Evolutionary conservation across 1,140 invertebrate species (phyloP).

Genomic region (Pantala flavescens): DNA sequence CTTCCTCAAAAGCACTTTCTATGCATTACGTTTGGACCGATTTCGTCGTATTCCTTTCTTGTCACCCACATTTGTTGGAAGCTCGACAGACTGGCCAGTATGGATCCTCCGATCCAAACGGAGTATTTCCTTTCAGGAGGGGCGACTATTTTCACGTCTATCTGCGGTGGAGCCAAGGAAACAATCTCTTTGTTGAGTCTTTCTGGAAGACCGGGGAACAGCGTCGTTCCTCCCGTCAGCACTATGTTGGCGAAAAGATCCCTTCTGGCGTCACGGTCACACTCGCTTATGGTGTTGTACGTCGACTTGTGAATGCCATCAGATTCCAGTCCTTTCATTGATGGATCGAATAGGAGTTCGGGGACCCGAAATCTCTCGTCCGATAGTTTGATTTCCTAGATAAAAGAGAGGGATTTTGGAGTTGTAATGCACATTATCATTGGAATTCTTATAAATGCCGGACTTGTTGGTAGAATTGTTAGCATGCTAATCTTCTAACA

Average conservation of each 20-base stretch:
- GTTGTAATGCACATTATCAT: background rate
- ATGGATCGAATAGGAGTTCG: slow-evolving; percentile 94
- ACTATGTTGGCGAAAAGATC: slow-evolving; percentile 97
- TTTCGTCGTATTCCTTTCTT: slow-evolving; percentile 94
- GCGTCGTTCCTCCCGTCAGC: slow-evolving; percentile 92
- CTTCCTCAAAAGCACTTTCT: too few species aligned
- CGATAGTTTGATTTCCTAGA: slow-evolving; percentile 59
- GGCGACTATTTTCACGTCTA: slow-evolving; percentile 97
- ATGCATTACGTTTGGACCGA: slow-evolving; percentile 85
- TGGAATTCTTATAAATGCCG: slow-evolving; percentile 82
- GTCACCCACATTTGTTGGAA: slow-evolving; percentile 99
- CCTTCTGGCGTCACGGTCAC: slow-evolving; percentile 95
- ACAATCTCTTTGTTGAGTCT: slow-evolving; percentile 85
- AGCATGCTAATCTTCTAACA: too few species aligned
- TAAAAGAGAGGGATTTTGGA: slow-evolving; percentile 25
- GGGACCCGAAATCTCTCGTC: slow-evolving; percentile 88
- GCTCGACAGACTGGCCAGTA: slow-evolving; percentile 96
- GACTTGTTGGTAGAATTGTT: slow-evolving; percentile 86
- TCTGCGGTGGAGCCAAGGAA: slow-evolving; percentile 88
- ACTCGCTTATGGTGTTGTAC: slow-evolving; percentile 89
- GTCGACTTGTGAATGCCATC: slow-evolving; percentile 96
- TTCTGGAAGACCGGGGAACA: slow-evolving; percentile 95
- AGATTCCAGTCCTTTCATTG: slow-evolving; percentile 95
- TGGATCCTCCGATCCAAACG: slow-evolving; percentile 99
- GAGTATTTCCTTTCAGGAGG: slow-evolving; percentile 98